Conservation (phyloP, 2,113 vertebrate genomes). For the Gracilinanus agilis region DNA sequence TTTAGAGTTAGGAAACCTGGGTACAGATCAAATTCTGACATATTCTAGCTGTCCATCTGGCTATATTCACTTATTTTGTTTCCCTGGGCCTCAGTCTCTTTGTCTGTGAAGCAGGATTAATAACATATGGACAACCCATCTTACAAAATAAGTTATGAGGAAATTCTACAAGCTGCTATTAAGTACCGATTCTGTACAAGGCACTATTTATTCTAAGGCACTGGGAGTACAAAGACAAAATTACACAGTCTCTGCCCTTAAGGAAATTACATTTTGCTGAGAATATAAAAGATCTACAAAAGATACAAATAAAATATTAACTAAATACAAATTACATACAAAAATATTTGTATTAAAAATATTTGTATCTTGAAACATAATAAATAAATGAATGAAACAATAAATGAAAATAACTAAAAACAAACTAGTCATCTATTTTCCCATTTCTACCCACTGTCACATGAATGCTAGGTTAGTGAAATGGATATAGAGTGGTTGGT, state of each 20-base stretch:
- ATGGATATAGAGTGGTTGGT: not conserved
- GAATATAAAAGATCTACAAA: not conserved
- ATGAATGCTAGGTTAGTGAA: not conserved
- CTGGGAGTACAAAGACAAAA: not conserved
- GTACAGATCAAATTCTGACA: not conserved
- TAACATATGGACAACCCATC: not conserved
- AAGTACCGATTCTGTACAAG: not conserved
- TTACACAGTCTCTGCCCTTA: not conserved
- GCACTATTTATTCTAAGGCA: not conserved
- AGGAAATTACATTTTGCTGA: not conserved
- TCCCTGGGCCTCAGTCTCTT: too few relatives aligned
- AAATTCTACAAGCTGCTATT: not conserved
- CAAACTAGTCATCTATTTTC: not conserved
- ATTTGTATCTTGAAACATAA: not conserved
- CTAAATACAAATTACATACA: not conserved
- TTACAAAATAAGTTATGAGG: not conserved
- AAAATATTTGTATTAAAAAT: not conserved
- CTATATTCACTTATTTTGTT: not conserved
- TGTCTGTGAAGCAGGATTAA: not conserved
- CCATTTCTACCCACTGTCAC: not conserved
- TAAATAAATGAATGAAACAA: too few relatives aligned
- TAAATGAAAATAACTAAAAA: not conserved
- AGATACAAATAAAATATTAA: not conserved
- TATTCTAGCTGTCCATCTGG: not conserved
- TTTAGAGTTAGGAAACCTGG: not conserved